phyloP scores from a whole-genome alignment of 2,888 invertebrate species.

The Pecten maximus region DNA sequence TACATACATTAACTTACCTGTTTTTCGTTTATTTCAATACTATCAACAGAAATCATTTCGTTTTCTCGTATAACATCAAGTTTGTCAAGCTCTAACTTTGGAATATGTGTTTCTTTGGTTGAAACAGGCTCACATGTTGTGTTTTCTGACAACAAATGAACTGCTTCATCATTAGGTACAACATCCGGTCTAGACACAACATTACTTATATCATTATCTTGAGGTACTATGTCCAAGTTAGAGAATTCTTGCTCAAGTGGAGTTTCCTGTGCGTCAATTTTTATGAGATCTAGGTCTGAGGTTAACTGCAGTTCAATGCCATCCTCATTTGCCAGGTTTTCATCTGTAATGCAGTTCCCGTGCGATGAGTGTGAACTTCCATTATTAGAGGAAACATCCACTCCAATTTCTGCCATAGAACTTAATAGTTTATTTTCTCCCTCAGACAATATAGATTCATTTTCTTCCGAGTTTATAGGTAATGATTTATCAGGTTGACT shows the following conservation, averaged over 20 bases:
- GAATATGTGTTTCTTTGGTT: background rate
- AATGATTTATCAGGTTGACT: background rate
- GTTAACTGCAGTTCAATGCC: slow-evolving; percentile 17
- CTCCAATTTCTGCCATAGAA: background rate
- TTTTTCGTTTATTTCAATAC: background rate
- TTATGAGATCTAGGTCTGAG: background rate
- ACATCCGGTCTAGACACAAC: background rate
- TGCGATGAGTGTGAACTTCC: background rate
- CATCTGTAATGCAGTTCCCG: background rate
- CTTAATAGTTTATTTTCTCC: slow-evolving; percentile 23
- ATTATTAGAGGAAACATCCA: background rate
- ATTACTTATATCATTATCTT: background rate
- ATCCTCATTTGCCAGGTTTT: background rate
- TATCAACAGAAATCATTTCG: background rate
- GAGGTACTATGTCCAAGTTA: background rate
- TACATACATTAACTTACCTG: background rate
- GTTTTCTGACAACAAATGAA: background rate
- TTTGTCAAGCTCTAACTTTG: background rate
- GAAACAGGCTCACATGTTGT: background rate
- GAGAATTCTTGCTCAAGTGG: background rate
- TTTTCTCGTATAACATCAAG: background rate
- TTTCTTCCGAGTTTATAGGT: background rate
- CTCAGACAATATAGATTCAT: background rate
- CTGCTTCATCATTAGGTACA: background rate
- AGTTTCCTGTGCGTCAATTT: background rate